Percentiles rank a stretch among this genome's conserved stretches.
These are phyloP conservation scores for Typhlichthys eigenmanni DNA, from an alignment of 2,797 vertebrate genomes.

Conservation along the genomic window DNA sequence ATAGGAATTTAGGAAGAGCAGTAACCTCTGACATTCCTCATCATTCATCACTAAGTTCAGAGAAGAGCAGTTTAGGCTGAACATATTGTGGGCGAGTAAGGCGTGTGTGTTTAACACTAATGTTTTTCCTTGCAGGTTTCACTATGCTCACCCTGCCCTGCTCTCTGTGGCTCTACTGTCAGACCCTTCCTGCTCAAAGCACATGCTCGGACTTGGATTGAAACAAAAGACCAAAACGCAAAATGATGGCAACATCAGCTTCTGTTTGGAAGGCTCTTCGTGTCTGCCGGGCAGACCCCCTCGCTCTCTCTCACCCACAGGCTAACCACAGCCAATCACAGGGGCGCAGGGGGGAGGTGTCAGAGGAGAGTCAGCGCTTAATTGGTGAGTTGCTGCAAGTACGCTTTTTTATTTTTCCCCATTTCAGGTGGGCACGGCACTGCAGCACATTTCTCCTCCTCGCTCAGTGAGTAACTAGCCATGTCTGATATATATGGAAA, in stretches of 20 bases:
- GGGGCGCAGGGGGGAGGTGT: constrained; percentile 86
- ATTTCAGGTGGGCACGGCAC: constrained; percentile 87
- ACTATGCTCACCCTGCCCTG: constrained; percentile 82
- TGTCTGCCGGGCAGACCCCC: constrained; percentile 86
- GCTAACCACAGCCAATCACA: constrained; percentile 87
- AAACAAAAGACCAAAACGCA: constrained; percentile 77
- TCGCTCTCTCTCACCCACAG: constrained; percentile 87
- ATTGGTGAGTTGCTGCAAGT: constrained; percentile 86
- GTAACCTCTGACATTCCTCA: constrained; percentile 3
- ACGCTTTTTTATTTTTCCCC: constrained; percentile 85
- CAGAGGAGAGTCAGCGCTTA: constrained; percentile 86
- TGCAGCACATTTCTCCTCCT: constrained; percentile 84
- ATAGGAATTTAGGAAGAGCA: not conserved
- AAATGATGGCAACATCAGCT: constrained; percentile 81
- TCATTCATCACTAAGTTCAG: constrained; percentile 2
- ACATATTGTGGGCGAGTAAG: constrained; percentile 13
- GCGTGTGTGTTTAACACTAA: constrained; percentile 25
- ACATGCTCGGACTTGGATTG: constrained; percentile 76
- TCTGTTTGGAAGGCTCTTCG: constrained; percentile 82
- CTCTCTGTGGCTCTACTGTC: constrained; percentile 82
- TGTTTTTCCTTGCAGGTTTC: constrained; percentile 75
- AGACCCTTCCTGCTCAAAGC: constrained; percentile 69
- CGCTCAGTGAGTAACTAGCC: constrained; percentile 82
- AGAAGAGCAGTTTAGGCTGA: constrained; percentile 5
- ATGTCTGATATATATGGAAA: constrained; percentile 36